Evolutionary conservation across 2,888 invertebrate genomes (phyloP), one percentile per base, ranked within the genome.

Genomic region (Melolontha melolontha): DNA sequence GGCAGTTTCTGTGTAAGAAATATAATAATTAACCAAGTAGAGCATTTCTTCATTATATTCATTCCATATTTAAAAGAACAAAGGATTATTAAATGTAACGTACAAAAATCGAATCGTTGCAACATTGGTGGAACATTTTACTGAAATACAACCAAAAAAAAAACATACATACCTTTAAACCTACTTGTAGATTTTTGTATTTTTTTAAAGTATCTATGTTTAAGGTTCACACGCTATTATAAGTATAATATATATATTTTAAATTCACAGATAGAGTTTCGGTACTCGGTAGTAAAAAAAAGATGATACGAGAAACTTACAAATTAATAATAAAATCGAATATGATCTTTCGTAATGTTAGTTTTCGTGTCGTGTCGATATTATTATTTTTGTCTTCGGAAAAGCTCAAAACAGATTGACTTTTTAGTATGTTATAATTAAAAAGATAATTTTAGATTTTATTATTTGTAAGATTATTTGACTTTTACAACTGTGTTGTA

Each of bases 401-500:
- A 34, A 62, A 47, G 59, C 59, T 62, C 59, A 62, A 62, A 62
- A 62, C 34, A 62, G 47, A 62, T 47, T 62, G 59, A 49, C 59
- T 65, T 65, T 51, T 16, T 65, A 51, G 64, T 64, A 75, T 54
- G 65, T 62, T 62, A 59, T 52, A 22, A 79, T 74, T 77, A 75
- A 74, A 78, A 76, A 75, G 77, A 79, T 80, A 79, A 77, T 75
- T 81, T 81, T 80, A 79, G 77, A 79, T 78, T 78, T 79, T 78
- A 79, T 76, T 76, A 73, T 74, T 79, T 79, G 76, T 79, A 80
- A 76, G 77, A 77, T 78, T 79, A 79, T 75, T 78, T 77, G 75
- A 80, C 71, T 64, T 79, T 79, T 79, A 80, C 81, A 81, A 82
- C 81, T 82, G 81, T 83, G 83, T 83, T 83, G 82, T 83, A 83